Evolutionary conservation across 2,797 vertebrate species (phyloP).

Genomic region (Lerista edwardsae): DNA sequence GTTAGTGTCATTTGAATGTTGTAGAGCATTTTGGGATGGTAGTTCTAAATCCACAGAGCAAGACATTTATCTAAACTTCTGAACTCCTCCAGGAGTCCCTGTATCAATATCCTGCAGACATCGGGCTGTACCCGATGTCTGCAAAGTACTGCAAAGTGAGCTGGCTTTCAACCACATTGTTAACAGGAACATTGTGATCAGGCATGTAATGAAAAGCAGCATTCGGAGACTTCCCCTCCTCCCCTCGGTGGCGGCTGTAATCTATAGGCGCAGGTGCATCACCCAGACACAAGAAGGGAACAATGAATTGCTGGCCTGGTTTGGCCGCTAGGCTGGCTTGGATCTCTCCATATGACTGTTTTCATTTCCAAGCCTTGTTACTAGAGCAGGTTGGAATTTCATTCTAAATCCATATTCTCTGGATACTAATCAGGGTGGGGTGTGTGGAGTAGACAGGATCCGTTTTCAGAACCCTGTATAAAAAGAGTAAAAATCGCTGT

Average conservation of each 20-base stretch:
- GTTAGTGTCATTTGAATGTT: conserved; percentile 26
- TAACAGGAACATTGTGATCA: conserved; percentile 39
- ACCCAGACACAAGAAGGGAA: conserved; percentile 46
- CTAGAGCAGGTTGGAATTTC: conserved; percentile 70
- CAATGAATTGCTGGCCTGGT: conserved; percentile 45
- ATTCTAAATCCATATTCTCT: conserved; percentile 54
- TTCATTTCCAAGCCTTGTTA: conserved; percentile 63
- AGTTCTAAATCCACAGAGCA: conserved; percentile 15
- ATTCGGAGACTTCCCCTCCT: background rate
- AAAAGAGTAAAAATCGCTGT: conserved; percentile 11
- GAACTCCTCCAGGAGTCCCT: background rate
- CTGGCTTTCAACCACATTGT: background rate
- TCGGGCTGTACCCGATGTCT: background rate
- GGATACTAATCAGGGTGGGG: conserved; percentile 53
- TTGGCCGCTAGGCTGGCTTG: conserved; percentile 40
- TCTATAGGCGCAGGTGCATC: conserved; percentile 48
- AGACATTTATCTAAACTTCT: conserved; percentile 36
- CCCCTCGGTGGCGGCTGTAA: conserved; percentile 20
- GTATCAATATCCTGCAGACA: conserved; percentile 15
- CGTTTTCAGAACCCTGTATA: conserved; percentile 37
- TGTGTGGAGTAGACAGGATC: conserved; percentile 4
- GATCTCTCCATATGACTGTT: conserved; percentile 16
- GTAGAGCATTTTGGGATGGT: background rate
- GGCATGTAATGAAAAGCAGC: conserved; percentile 40
- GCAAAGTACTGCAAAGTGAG: background rate